Evolutionary conservation across 2,797 vertebrate genomes (phyloP).

Genomic region (Trichosurus vulpecula): DNA sequence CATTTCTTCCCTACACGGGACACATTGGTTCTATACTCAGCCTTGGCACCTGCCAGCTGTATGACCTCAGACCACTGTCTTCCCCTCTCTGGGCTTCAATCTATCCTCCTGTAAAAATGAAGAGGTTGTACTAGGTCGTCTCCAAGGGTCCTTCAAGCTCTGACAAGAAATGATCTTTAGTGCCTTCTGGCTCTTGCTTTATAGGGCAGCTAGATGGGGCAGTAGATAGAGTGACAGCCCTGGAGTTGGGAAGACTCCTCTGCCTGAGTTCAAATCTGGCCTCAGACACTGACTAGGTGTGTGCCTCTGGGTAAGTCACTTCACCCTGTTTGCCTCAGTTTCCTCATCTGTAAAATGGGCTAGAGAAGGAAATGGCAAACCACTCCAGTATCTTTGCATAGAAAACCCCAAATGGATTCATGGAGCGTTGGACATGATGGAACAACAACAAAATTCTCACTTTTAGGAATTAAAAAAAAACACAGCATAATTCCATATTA

Average conservation of each 20-base stretch:
- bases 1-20: neutral
- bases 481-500: neutral
- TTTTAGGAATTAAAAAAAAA: neutral
- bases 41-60: neutral
- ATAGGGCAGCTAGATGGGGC: neutral
- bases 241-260: neutral
- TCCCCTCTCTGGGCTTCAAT: neutral
- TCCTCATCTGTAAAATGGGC: neutral
- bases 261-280: neutral
- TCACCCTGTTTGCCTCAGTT: neutral
- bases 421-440: neutral
- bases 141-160: slow-evolving; percentile 9
- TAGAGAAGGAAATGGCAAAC: neutral
- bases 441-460: neutral
- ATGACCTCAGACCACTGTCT: neutral
- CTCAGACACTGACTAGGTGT: neutral
- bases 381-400: neutral
- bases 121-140: neutral
- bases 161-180: neutral
- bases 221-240: fast-evolving
- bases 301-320: neutral
- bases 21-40: neutral
- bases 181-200: neutral
- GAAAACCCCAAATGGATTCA: neutral
- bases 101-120: neutral